These are phyloP conservation scores for Drosophila subquinaria DNA, from an alignment of 2,888 invertebrate species.

Conservation along the genomic window DNA sequence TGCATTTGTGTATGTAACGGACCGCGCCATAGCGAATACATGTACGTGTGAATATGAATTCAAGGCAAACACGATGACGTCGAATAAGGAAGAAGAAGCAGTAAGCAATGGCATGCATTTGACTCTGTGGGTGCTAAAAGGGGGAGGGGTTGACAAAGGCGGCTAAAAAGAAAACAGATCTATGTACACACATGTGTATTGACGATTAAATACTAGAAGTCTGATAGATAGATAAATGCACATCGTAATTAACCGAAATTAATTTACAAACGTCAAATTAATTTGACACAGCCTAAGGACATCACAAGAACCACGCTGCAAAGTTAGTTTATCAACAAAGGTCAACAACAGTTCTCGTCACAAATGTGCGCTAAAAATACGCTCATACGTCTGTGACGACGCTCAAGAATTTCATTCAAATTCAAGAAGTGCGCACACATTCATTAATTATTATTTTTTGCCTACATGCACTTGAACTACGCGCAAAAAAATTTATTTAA, in stretches of 20 bases:
- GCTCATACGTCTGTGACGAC: not conserved
- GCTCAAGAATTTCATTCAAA: constrained; percentile 32
- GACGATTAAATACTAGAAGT: not conserved
- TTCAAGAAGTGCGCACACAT: constrained; percentile 19
- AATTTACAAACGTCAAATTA: not conserved
- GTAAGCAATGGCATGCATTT: constrained; percentile 56
- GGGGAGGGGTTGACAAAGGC: constrained; percentile 2
- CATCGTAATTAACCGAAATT: not conserved
- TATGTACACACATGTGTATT: too few species aligned
- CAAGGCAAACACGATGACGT: constrained; percentile 76
- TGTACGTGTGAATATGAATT: constrained; percentile 49
- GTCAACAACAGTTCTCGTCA: constrained; percentile 39
- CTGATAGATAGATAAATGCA: constrained; percentile 22
- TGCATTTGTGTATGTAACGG: constrained; percentile 54
- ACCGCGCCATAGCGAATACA: constrained; percentile 36
- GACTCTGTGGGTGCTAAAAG: constrained; percentile 18
- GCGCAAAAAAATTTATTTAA: constrained; percentile 68
- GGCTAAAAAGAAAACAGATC: constrained; percentile 4
- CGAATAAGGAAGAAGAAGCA: constrained; percentile 41
- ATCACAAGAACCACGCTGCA: constrained; percentile 5
- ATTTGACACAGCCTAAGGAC: not conserved
- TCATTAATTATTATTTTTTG: constrained; percentile 36
- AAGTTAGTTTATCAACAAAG: constrained; percentile 53
- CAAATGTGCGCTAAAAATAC: constrained; percentile 20
- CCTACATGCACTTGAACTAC: constrained; percentile 70